Evolutionary conservation across 2,888 invertebrate species (phyloP).

Genomic region (Lampropteryx suffumata): DNA sequence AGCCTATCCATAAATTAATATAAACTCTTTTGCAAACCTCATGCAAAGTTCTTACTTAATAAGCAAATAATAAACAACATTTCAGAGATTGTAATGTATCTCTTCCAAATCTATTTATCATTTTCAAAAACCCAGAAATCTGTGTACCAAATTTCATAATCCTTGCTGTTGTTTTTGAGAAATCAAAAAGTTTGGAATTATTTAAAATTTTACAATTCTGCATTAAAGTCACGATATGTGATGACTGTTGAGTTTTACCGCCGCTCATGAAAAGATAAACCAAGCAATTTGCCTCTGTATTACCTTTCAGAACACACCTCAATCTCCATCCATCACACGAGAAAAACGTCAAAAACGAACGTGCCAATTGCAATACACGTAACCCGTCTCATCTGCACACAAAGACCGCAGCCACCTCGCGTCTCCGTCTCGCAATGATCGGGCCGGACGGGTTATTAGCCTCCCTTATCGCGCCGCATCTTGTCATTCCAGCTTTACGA

Average conservation of each 20-base stretch:
- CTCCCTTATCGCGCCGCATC: conserved; percentile 60
- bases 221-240: neutral
- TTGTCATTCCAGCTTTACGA: conserved; percentile 71
- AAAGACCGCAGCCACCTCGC: conserved; percentile 1
- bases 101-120: too few relatives aligned
- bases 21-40: conserved; percentile 10
- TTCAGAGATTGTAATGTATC: too few relatives aligned
- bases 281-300: conserved; percentile 7
- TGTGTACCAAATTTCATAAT: too few relatives aligned
- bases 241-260: neutral
- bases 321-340: conserved; percentile 10
- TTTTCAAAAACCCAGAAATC: too few relatives aligned
- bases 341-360: conserved; percentile 19
- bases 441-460: conserved; percentile 55
- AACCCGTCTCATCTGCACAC: conserved; percentile 17
- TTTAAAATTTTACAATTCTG: neutral
- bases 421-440: conserved; percentile 31
- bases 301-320: conserved; percentile 3
- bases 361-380: conserved; percentile 20
- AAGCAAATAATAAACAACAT: too few relatives aligned
- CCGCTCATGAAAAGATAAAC: neutral
- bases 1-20: conserved; percentile 5
- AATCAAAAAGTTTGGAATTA: too few relatives aligned
- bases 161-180: too few relatives aligned
- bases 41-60: neutral